Conservation (phyloP, 1,140 invertebrate genomes). For the Myzus persicae region DNA sequence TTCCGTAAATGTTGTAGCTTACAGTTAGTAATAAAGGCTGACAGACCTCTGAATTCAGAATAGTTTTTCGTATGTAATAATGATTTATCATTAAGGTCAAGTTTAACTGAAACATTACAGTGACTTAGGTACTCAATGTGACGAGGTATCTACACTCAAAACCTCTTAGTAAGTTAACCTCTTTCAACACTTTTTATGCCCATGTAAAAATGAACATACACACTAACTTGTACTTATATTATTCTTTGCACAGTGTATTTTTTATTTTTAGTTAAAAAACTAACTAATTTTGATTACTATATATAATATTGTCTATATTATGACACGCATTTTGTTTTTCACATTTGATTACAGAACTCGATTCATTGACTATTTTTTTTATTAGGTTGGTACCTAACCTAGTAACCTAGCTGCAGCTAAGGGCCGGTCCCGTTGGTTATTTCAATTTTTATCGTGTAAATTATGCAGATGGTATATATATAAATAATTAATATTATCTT, state of each 20-base stretch:
- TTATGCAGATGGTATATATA: too few relatives aligned
- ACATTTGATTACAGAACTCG: background rate
- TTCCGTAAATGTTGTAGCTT: too few relatives aligned
- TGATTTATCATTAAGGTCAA: background rate
- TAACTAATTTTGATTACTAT: background rate
- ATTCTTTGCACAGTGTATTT: too few relatives aligned
- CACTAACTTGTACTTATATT: too few relatives aligned
- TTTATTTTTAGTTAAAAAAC: background rate
- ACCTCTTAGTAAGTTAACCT: too few relatives aligned
- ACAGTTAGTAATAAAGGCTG: too few relatives aligned
- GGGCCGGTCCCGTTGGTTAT: background rate
- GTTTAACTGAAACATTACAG: background rate
- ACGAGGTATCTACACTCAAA: too few relatives aligned
- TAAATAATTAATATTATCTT: too few relatives aligned
- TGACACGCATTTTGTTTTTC: background rate
- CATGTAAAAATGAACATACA: too few relatives aligned
- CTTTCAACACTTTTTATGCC: too few relatives aligned
- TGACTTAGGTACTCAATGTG: background rate
- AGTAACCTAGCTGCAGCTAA: too few relatives aligned
- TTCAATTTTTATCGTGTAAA: background rate
- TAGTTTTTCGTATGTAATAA: too few relatives aligned
- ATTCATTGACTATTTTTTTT: background rate
- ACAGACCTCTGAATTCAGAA: background rate
- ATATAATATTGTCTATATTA: background rate
- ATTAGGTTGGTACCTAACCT: background rate